Base-by-base conservation (phyloP, 2,888 invertebrate genomes). In the Magallana nippona region DNA sequence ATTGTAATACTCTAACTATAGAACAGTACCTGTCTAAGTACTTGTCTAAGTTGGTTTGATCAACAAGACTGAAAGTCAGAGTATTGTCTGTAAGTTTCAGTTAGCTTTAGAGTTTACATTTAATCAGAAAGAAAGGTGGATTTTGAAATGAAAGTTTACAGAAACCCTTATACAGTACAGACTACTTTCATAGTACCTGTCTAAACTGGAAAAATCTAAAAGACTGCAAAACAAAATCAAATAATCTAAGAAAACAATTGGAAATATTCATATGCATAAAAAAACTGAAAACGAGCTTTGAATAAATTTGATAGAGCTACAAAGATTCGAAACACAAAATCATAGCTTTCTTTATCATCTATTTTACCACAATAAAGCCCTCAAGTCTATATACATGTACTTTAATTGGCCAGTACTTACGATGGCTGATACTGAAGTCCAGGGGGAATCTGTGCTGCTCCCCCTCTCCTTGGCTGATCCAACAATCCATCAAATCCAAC, bases 381-480 rank as follows among this genome's bases (percentile, higher is more conserved):
- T 44, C 44, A 0, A 44, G 44, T 44, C 44, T 44, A 44, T 0
- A 44, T 10, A 32, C 0, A 5, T 44, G 44, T 44, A 55, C 19
- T 62, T 10, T 19, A 62, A 8, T 22, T 62, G 2, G n/a, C 13
- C 1, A 81, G 44, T 22, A 91, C 92, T 91, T 89, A 92, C 92
- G 91, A 89, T 57, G 92, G 91, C 62, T 88, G 87, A 82, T 91
- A 92, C 87, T 88, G 85, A 32, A 92, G 87, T 57, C 90, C 90
- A 15, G 91, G 87, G 1, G 91, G 91, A 3, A 89, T 88, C 5
- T 86, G 85, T 17, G 88, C 60, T 44, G 84, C 55, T 5, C 86
- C 85, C 10, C 82, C 58, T 17, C 83, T 58, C 71, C 90, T 84
- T 8, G 91, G 87, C 8, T 89, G 85, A 15, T 92, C 89, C 19